Conservation (phyloP, 1,140 invertebrate genomes). For the Diachasma alloeum region DNA sequence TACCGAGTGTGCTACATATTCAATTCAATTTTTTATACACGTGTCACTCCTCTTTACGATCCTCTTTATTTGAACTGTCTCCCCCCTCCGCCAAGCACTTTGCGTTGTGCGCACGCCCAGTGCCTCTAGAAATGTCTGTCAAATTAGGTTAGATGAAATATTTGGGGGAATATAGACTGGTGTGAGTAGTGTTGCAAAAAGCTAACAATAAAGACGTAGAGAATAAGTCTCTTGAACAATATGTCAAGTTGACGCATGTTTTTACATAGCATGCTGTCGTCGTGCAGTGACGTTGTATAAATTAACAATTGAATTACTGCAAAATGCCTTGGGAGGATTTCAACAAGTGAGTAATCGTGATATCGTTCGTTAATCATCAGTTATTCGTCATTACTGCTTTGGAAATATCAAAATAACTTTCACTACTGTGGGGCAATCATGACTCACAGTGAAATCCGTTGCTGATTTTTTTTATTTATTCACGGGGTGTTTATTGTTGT, state of each 20-base stretch:
- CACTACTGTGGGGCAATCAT: not conserved
- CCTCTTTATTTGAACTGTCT: no score
- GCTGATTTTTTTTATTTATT: not conserved
- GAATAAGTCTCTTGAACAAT: not conserved
- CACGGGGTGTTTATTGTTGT: conserved; percentile 30
- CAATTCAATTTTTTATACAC: no score
- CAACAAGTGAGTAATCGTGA: not conserved
- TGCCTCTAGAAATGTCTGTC: not conserved
- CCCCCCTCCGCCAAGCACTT: no score
- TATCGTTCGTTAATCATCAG: not conserved
- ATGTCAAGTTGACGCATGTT: conserved; percentile 12
- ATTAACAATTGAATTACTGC: not conserved
- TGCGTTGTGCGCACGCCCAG: not conserved
- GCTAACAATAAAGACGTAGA: not conserved
- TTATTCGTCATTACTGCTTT: not conserved
- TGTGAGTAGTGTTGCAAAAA: not conserved
- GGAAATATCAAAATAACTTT: not conserved
- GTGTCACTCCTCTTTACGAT: no score
- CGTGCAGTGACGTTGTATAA: not conserved
- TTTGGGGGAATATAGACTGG: not conserved
- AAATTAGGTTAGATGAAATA: not conserved
- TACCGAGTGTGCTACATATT: no score
- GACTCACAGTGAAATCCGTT: not conserved
- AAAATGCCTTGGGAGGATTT: not conserved
- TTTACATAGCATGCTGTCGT: not conserved